Conservation (phyloP, 1,140 invertebrate genomes). For the Brachionus koreanus region DNA sequence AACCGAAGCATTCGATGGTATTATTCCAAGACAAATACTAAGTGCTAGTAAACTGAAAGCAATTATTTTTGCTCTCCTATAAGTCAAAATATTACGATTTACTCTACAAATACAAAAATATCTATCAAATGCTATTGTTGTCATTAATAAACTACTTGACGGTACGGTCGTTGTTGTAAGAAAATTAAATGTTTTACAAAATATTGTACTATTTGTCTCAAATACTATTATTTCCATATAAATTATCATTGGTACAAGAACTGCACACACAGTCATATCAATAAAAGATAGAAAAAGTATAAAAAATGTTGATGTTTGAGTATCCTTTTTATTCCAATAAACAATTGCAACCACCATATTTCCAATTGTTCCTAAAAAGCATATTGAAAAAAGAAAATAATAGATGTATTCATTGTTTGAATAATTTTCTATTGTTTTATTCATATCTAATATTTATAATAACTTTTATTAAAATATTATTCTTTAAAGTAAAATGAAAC, state of each 20-base stretch:
- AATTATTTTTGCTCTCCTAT: slow-evolving; percentile 50
- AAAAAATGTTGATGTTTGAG: slow-evolving; percentile 46
- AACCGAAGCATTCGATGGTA: slow-evolving; percentile 48
- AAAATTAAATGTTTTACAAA: slow-evolving; percentile 56
- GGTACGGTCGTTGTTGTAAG: slow-evolving; percentile 54
- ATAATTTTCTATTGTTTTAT: neutral
- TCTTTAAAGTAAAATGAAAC: no score
- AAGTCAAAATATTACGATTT: slow-evolving; percentile 52
- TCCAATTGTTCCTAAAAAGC: slow-evolving; percentile 52
- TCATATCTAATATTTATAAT: neutral
- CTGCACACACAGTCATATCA: slow-evolving; percentile 11
- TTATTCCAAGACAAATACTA: slow-evolving; percentile 50
- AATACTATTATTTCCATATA: slow-evolving; percentile 37
- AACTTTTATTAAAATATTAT: neutral
- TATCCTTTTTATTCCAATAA: slow-evolving; percentile 53
- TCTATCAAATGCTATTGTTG: slow-evolving; percentile 55
- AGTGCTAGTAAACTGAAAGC: slow-evolving; percentile 49
- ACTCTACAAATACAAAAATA: slow-evolving; percentile 58
- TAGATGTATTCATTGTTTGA: neutral
- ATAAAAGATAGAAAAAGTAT: slow-evolving; percentile 13
- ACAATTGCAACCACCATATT: slow-evolving; percentile 56
- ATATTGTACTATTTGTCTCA: neutral
- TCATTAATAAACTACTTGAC: slow-evolving; percentile 55
- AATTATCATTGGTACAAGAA: slow-evolving; percentile 17
- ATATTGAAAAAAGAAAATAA: slow-evolving; percentile 46